Base-by-base conservation (phyloP, 2,888 invertebrate genomes). In the Mesoligia furuncula region DNA sequence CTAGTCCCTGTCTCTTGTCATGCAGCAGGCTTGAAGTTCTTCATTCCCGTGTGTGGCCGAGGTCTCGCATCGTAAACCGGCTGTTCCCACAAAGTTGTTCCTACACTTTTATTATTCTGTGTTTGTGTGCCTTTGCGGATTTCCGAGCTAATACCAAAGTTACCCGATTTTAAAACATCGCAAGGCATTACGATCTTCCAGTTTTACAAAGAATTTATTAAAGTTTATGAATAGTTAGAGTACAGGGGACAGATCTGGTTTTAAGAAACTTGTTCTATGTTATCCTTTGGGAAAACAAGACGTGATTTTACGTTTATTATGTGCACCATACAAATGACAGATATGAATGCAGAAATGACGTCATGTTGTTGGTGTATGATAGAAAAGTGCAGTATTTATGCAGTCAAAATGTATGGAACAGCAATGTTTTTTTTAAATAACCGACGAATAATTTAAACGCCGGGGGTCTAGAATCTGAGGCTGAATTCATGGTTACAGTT, bases 71-170 rank as follows among this genome's bases (percentile, higher is more conserved):
- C 89, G 89, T 91, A 90, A 90, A 88, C 87, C 83, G 84, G 77
- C 89, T 85, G 87, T 85, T 85, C 77, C 85, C 79, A 77, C 89
- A 87, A 91, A 91, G 90, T 92, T 90, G 90, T 90, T 90, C 88
- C 83, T 83, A 89, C 79, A 90, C 87, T 92, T 91, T 92, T 93
- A 90, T 93, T 91, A 92, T 90, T 83, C 87, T 79, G 74, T 88
- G 90, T 90, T 88, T 88, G 87, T 87, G 87, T 88, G 86, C 77
- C 85, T 83, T 85, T 83, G 70, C 75, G 75, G 86, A 89, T 90
- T 90, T 91, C 89, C 85, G 85, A 81, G 86, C 87, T 90, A 90
- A 89, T 90, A 90, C 86, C 85, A 87, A 91, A 92, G 87, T 90
- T 89, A 87, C 85, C 75, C 79, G 82, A 86, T 86, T 91, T 89